Percentiles rank a stretch among this genome's conserved stretches.
These are phyloP conservation scores for Choloepus didactylus DNA, from an alignment of 2,797 vertebrate genomes.

Conservation along the genomic window DNA sequence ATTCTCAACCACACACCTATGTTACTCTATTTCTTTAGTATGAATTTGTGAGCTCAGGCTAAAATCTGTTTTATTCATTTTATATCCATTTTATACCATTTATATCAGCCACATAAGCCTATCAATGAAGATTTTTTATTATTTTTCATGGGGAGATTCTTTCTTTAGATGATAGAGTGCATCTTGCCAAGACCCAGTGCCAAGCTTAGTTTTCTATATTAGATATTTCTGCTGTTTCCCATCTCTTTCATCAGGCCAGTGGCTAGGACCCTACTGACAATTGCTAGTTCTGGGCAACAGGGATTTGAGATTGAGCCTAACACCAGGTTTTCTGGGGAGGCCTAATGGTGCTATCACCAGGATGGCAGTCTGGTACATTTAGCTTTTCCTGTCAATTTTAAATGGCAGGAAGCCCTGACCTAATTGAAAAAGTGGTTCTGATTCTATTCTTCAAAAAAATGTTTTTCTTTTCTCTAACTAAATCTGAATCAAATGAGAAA, in stretches of 20 bases:
- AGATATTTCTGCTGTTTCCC: neutral
- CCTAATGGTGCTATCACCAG: slow-evolving; percentile 57
- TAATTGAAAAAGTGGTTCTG: slow-evolving; percentile 74
- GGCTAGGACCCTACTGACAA: neutral
- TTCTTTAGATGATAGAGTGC: neutral
- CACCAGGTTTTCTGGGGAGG: slow-evolving; percentile 41
- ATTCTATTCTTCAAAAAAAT: slow-evolving; percentile 67
- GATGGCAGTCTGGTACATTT: slow-evolving; percentile 59
- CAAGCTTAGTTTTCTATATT: neutral
- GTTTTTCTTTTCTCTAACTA: slow-evolving; percentile 63
- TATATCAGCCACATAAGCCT: neutral
- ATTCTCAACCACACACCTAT: neutral
- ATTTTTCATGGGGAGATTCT: neutral
- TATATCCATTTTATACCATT: neutral
- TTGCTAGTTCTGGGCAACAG: neutral
- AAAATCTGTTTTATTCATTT: neutral
- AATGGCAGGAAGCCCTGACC: slow-evolving; percentile 79
- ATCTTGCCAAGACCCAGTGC: neutral
- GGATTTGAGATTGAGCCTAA: slow-evolving; percentile 52
- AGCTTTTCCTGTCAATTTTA: slow-evolving; percentile 81
- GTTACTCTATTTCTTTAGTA: neutral
- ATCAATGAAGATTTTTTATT: neutral
- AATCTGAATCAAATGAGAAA: slow-evolving; percentile 59
- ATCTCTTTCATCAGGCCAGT: neutral
- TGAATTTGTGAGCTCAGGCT: neutral